A percentile compares a stretch with the other conserved stretches of the same genome.
These are phyloP conservation scores for Emydoidea blandingii DNA, from an alignment of 2,797 vertebrate genomes.

Conservation along the genomic window DNA sequence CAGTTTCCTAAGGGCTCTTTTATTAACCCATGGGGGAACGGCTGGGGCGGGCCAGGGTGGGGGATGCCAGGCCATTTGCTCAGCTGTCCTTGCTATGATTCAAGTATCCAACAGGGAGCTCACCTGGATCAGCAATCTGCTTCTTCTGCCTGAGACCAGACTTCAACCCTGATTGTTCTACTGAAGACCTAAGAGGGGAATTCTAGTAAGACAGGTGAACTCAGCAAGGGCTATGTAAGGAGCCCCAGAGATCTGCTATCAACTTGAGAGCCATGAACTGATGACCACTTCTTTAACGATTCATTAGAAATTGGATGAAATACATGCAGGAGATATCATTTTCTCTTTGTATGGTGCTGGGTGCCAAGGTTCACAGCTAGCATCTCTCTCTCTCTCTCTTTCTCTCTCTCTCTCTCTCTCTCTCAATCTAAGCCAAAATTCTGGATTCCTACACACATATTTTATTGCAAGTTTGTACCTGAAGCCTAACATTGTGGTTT, in stretches of 20 bases:
- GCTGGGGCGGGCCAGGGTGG: neutral
- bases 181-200: neutral
- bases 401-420: no score
- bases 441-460: neutral
- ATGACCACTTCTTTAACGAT: neutral
- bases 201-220: conserved; percentile 11
- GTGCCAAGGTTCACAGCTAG: neutral
- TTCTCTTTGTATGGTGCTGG: conserved; percentile 5
- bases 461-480: neutral
- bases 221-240: neutral
- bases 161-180: neutral
- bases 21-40: fast-evolving
- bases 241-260: neutral
- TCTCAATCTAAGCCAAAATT: neutral
- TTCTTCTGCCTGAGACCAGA: neutral
- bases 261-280: neutral
- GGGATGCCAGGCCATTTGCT: neutral
- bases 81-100: fast-evolving
- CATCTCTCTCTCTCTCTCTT: no score
- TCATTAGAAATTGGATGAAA: conserved; percentile 20
- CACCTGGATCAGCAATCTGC: neutral
- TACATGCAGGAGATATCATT: conserved; percentile 18
- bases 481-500: neutral
- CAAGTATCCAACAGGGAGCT: neutral
- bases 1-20: neutral